phyloP scores from a whole-genome alignment of 2,113 vertebrate genomes.

The Bungarus multicinctus region DNA sequence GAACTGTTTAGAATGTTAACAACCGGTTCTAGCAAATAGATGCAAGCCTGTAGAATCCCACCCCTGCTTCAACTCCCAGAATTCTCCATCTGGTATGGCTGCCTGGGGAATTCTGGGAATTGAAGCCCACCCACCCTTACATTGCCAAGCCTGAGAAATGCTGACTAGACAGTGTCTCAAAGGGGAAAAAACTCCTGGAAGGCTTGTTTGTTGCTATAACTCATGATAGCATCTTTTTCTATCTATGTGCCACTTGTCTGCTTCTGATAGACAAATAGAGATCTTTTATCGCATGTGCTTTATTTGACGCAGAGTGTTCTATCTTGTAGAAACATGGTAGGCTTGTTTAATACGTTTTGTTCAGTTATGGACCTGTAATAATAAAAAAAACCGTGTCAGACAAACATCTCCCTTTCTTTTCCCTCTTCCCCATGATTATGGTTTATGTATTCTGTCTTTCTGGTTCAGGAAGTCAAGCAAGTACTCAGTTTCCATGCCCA shows the following conservation, averaged over 20 bases:
- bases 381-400: background rate
- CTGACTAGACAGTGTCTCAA: background rate
- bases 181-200: background rate
- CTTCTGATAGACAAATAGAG: background rate
- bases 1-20: too few species aligned
- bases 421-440: accelerated
- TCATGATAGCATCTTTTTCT: background rate
- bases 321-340: background rate
- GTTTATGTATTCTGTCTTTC: background rate
- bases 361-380: background rate
- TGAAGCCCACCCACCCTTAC: background rate
- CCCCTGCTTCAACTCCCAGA: background rate
- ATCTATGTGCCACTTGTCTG: background rate
- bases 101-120: background rate
- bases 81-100: background rate
- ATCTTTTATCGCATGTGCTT: background rate
- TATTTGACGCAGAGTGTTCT: background rate
- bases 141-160: background rate
- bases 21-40: too few species aligned
- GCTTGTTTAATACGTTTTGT: background rate
- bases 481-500: slow-evolving; percentile 80
- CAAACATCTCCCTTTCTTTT: accelerated
- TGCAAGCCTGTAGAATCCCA: too few species aligned
- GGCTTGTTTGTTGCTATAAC: background rate
- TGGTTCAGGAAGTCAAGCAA: slow-evolving; percentile 44